These are phyloP conservation scores for Drepanosiphum platanoidis DNA, from an alignment of 2,888 invertebrate genomes.

Conservation along the genomic window DNA sequence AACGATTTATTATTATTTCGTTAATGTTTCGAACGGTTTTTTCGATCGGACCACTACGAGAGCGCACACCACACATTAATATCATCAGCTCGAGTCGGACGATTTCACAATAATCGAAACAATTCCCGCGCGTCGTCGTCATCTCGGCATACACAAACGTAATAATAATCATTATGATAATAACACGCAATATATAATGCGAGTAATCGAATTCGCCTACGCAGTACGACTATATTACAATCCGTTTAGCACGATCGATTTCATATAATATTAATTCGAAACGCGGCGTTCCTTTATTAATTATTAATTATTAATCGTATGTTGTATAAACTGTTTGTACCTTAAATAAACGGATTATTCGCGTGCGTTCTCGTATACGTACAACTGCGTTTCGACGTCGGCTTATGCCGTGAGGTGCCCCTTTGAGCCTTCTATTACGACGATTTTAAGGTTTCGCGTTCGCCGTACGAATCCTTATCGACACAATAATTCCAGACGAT, in stretches of 20 bases:
- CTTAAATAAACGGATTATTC: constrained; percentile 12
- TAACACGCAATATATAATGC: no score
- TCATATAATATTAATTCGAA: constrained; percentile 4
- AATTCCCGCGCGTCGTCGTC: no score
- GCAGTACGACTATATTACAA: background rate
- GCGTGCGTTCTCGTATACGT: background rate
- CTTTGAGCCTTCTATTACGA: background rate
- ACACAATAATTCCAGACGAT: no score
- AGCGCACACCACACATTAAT: no score
- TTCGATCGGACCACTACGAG: no score
- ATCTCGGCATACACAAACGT: no score
- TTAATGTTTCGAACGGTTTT: background rate
- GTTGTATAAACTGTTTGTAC: background rate
- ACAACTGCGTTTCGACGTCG: background rate
- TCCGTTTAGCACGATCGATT: constrained; percentile 19
- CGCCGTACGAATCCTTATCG: background rate
- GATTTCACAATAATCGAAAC: no score
- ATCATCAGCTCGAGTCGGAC: no score
- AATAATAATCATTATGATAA: no score
- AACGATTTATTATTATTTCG: background rate
- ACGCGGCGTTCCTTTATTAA: background rate
- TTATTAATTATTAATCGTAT: no score
- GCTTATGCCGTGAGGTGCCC: background rate
- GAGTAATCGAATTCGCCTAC: background rate
- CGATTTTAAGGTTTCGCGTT: background rate